Percentiles rank a stretch among this genome's conserved stretches.
Conservation (phyloP, 2,888 invertebrate genomes). For the Orthosia gracilis region DNA sequence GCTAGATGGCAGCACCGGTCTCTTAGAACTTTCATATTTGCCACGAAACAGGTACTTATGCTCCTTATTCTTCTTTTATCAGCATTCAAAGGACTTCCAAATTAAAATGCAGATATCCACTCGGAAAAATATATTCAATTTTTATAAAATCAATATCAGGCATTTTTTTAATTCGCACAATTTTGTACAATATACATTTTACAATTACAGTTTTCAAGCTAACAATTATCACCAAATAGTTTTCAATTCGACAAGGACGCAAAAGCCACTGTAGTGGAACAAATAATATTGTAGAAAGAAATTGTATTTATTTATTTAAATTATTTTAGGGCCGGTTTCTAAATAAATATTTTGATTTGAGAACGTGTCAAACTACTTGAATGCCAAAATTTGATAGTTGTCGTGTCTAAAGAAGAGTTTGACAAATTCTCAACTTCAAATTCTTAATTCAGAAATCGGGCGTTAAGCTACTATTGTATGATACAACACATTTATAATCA, state of each 20-base stretch:
- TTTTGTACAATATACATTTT: conserved; percentile 88
- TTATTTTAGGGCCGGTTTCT: conserved; percentile 7
- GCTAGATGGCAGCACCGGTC: conserved; percentile 44
- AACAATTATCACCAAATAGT: conserved; percentile 66
- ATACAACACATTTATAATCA: conserved; percentile 49
- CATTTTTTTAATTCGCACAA: conserved; percentile 88
- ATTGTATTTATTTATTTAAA: conserved; percentile 17
- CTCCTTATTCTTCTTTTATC: too few relatives aligned
- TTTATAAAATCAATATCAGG: conserved; percentile 91
- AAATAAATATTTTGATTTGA: too few relatives aligned
- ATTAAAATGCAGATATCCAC: conserved; percentile 83
- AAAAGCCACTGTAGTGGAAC: conserved; percentile 43
- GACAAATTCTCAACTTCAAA: too few relatives aligned
- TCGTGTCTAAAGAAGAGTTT: too few relatives aligned
- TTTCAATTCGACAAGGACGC: conserved; percentile 54
- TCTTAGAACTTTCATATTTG: not conserved
- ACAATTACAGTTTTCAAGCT: conserved; percentile 73
- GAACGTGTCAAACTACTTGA: too few relatives aligned
- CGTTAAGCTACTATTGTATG: conserved; percentile 24
- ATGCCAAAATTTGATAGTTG: too few relatives aligned
- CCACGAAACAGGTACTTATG: conserved; percentile 10
- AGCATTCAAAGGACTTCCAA: conserved; percentile 35
- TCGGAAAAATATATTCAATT: conserved; percentile 91
- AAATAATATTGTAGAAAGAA: conserved; percentile 44
- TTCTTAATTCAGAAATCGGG: too few relatives aligned